Evolutionary conservation across 2,888 invertebrate species (phyloP), one percentile per base, ranked within the genome.

Genomic region (Dione vanillae): DNA sequence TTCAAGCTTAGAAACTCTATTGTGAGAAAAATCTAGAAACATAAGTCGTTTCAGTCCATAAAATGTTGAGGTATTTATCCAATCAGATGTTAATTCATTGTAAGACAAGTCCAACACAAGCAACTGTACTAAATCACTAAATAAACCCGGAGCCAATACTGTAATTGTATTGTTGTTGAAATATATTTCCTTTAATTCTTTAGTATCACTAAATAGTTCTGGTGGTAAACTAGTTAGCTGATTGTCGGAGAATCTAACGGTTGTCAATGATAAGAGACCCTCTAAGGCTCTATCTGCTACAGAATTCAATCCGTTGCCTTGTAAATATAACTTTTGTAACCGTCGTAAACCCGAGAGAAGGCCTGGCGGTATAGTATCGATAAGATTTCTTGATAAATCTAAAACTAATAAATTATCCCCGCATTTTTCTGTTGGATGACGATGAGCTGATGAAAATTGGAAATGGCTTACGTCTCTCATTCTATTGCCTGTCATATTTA

Each of bases 51-150:
- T 95, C 51, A 97, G 91, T 78, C 97, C 96, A 61, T 95, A 94
- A 85, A 97, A 97, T 12, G 97, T 97, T 2, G 96, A 96, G 27
- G 96, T 95, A 83, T 96, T 96, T 74, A 97, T 96, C 97, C 96
- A 97, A 83, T 97, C 97, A 61, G 96, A 95, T 3, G 96, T 96
- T 73, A 97, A 90, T 87, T 97, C 96, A 85, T 97, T 97, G 78
- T 95, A 95, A 40, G 96, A 96, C 79, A 97, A 89, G 88, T 97
- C 97, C 73, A 97, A 90, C 73, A 97, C 96, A 65, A 96, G 89
- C 65, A 97, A 93, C 86, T 97, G 96, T 67, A 95, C 94, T 69
- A 97, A 90, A 79, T 96, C 96, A 80, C 95, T 95, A 83, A 97
- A 97, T 71, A 97, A 90, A 35, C 96, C 97, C 11, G 97, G 96